Evolutionary conservation across 2,113 vertebrate species (phyloP).

Genomic region (Trogon surrucura): DNA sequence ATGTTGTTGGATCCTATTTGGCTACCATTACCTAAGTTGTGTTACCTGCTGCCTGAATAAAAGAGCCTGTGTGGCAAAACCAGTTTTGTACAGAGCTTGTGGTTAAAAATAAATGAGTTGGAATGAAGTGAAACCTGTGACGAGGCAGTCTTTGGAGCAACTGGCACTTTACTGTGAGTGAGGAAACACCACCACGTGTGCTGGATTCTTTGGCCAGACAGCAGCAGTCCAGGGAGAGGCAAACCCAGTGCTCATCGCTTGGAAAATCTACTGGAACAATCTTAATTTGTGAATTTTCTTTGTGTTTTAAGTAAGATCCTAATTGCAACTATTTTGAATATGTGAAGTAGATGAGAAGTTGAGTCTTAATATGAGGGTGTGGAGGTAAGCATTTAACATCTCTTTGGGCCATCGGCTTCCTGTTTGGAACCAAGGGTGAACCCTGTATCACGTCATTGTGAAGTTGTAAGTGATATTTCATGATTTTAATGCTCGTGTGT

Average conservation of each 20-base stretch:
- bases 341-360: neutral
- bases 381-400: neutral
- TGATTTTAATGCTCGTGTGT: neutral
- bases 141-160: neutral
- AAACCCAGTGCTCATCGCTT: neutral
- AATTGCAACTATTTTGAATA: neutral
- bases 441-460: neutral
- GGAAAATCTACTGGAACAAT: neutral
- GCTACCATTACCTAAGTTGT: neutral
- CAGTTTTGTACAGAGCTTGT: neutral
- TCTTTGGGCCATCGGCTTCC: neutral
- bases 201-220: neutral
- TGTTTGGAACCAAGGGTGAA: neutral
- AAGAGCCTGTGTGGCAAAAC: neutral
- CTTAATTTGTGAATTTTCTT: neutral
- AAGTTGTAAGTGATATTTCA: neutral
- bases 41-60: neutral
- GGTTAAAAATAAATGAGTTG: neutral
- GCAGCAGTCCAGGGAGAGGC: neutral
- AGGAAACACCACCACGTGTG: fast-evolving
- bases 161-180: neutral
- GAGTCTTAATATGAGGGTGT: neutral
- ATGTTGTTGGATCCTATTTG: neutral
- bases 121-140: neutral
- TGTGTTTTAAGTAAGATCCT: neutral